Base-by-base conservation (phyloP, 2,888 invertebrate species). In the Hemicrepidius hirtus region DNA sequence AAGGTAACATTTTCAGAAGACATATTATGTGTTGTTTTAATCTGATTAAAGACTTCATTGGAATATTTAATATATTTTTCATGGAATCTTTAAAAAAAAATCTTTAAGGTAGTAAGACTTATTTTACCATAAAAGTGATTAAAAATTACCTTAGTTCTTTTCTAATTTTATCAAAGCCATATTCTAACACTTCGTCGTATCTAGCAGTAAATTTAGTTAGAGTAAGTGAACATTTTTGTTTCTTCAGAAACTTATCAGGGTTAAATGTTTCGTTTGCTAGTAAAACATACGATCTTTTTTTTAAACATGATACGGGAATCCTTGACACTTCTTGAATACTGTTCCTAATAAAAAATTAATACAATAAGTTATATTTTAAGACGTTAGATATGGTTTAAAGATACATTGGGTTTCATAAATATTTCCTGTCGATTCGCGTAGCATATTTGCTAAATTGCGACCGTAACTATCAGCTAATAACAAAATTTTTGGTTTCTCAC, bases 11-110 rank as follows among this genome's bases (percentile, higher is more conserved):
- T 40, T 35, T 67, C 57, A 10, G 69, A 50, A 18, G 59, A 28
- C 10, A 69, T n/a, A 35, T 41, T 4, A 37, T 57, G 68, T 0
- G n/a, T 13, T 46, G 35, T 20, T 63, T 65, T 71, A 40, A 68
- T 64, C 3, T 55, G 18, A 1, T 53, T 46, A 16, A 76, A 44
- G 4, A 37, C 46, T 16, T 44, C 20, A 21, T 74, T 18, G 10
- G 67, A 44, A 16, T 63, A 46, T 16, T 24, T 16, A 9, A 73
- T 35, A 24, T 73, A 64, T 9, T 59, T 32, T 32, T 64, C 13
- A 2, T 50, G 53, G 60, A 74, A 77, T 35, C 77, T 77, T n/a
- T n/a, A n/a, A 37, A 49, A 60, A 73, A 40, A 16, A 59, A 16
- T n/a, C n/a, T n/a, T n/a, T n/a, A n/a, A n/a, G n/a, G n/a, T n/a